A percentile compares a stretch with the other conserved stretches of the same genome.
Conservation (phyloP, 2,113 vertebrate genomes). For the Gasterosteus aculeatus region DNA sequence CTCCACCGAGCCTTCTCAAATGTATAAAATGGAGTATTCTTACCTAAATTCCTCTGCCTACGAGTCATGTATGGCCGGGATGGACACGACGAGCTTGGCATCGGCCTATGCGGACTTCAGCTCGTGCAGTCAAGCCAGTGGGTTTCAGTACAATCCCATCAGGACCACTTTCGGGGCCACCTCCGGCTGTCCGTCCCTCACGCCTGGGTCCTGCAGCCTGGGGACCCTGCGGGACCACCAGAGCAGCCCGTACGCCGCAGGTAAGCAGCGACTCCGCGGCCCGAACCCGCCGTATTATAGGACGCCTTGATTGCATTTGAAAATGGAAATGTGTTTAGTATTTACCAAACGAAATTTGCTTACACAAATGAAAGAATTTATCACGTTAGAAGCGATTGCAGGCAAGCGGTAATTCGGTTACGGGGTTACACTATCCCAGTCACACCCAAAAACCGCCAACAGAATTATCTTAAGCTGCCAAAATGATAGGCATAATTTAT, state of each 20-base stretch:
- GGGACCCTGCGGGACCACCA: constrained; percentile 99
- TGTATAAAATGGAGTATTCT: constrained; percentile 99
- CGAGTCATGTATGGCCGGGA: constrained; percentile 99
- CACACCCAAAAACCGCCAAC: constrained; percentile 99
- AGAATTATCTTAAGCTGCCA: constrained; percentile 99
- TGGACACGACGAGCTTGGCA: constrained; percentile 99
- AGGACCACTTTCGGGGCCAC: constrained; percentile 99
- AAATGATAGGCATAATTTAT: constrained; percentile 99
- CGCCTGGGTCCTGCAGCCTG: constrained; percentile 98
- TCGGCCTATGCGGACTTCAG: constrained; percentile 99
- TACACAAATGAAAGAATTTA: constrained; percentile 99
- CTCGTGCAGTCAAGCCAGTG: constrained; percentile 99
- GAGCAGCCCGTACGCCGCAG: constrained; percentile 99
- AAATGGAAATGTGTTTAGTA: constrained; percentile 99
- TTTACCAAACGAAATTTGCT: constrained; percentile 99
- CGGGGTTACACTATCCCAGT: constrained; percentile 99
- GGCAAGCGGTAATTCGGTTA: constrained; percentile 99
- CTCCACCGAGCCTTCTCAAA: constrained; percentile 95
- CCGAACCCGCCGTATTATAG: constrained; percentile 88
- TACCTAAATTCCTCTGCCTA: constrained; percentile 99
- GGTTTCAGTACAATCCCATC: constrained; percentile 99
- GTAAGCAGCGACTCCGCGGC: constrained; percentile 89
- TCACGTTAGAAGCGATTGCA: constrained; percentile 99
- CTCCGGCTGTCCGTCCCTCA: constrained; percentile 98
- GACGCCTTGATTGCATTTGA: constrained; percentile 99